Evolutionary conservation across 2,888 invertebrate species (phyloP).

Genomic region (Ceramica pisi): DNA sequence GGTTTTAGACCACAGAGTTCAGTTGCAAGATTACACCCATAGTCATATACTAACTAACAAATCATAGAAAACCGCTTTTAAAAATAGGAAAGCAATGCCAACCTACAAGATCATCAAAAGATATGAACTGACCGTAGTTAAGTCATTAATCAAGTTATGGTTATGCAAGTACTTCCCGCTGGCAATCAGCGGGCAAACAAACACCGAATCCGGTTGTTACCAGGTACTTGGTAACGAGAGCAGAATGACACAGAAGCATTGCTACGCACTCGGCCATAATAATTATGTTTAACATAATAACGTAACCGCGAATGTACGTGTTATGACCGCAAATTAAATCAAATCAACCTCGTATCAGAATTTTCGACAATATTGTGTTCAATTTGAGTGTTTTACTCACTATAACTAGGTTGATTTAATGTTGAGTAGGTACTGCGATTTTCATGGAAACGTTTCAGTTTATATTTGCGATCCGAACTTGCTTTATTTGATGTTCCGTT

Average conservation of each 20-base stretch:
- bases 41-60: too few relatives aligned
- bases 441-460: not conserved
- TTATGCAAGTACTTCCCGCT: slow-evolving; percentile 18
- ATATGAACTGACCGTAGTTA: not conserved
- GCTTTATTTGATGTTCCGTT: not conserved
- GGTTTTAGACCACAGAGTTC: too few relatives aligned
- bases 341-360: not conserved
- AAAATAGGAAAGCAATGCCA: not conserved
- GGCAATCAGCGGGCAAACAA: slow-evolving; percentile 1
- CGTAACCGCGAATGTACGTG: not conserved
- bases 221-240: slow-evolving; percentile 15
- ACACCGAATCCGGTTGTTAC: slow-evolving; percentile 8
- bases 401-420: not conserved
- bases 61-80: too few relatives aligned
- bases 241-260: slow-evolving; percentile 12
- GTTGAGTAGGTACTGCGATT: not conserved
- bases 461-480: not conserved
- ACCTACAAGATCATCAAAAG: not conserved
- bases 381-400: not conserved
- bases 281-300: not conserved
- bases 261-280: too few relatives aligned
- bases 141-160: not conserved
- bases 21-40: too few relatives aligned
- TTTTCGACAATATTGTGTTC: not conserved
- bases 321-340: slow-evolving; percentile 2